Base-by-base conservation (phyloP, 2,888 invertebrate species). In the Leptinotarsa tumamoca region DNA sequence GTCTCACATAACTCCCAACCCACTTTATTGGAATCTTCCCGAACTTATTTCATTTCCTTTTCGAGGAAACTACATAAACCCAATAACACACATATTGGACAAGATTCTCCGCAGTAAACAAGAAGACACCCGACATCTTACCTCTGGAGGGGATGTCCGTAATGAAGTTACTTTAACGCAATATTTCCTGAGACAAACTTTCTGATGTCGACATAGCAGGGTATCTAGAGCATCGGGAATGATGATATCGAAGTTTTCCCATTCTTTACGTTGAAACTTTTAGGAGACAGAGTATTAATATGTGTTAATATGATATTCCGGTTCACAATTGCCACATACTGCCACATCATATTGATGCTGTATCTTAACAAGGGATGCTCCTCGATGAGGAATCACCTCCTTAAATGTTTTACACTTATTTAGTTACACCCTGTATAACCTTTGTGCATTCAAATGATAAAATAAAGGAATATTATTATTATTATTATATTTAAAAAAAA, bases 11-110 rank as follows among this genome's bases (percentile, higher is more conserved):
- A 63, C 43, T 43, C 14, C 23, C 14, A 21, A 58, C 58, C 33
- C 15, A 63, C 27, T 63, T 63, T 63, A 63, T 43, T 14, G 23
- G 58, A 58, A 58, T 58, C 23, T 43, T 63, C 43, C 23, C 63
- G n/a, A 63, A 63, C n/a, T 63, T 43, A 43, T 43, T 63, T 63
- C 63, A n/a, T 63, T 63, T 63, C 63, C 18, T 33, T 63, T n/a
- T 33, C 17, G 7, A 17, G n/a, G 33, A 18, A 43, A 63, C 27
- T 33, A 43, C 33, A 63, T 43, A 4, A 63, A 63, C 63, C 43
- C 63, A 63, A 63, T 63, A n/a, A 63, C 63, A 63, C n/a, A 63
- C 63, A 63, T 43, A 43, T n/a, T 3, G 63, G 43, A 63, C 63
- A 21, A 43, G 63, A 63, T 63, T 33, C 43, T 27, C n/a, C n/a